phyloP scores from a whole-genome alignment of 2,888 invertebrate genomes.

The Bedellia somnulentella region DNA sequence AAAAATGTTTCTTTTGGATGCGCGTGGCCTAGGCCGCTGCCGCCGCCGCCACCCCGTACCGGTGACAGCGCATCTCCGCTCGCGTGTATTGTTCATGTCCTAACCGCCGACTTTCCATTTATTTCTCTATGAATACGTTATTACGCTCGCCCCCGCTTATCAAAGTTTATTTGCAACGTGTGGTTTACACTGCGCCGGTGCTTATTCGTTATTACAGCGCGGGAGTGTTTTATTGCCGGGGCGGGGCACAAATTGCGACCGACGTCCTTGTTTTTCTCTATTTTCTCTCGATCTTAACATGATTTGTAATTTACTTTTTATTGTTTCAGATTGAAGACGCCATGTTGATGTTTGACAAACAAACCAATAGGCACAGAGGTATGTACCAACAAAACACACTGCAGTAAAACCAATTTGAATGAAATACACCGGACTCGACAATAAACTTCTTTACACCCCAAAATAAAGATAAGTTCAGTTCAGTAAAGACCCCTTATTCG shows the following conservation, averaged over 20 bases:
- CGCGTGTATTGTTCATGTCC: slow-evolving; percentile 52
- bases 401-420: too few species aligned
- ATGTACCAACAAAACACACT: too few species aligned
- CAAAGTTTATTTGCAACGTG: slow-evolving; percentile 62
- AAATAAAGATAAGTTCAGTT: too few species aligned
- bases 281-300: slow-evolving; percentile 33
- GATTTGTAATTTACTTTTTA: slow-evolving; percentile 40
- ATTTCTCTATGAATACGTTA: slow-evolving; percentile 63
- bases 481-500: too few species aligned
- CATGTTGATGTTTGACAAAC: slow-evolving; percentile 99
- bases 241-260: slow-evolving; percentile 51
- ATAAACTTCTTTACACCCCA: too few species aligned
- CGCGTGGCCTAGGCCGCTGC: slow-evolving; percentile 20
- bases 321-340: slow-evolving; percentile 97
- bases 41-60: slow-evolving; percentile 20
- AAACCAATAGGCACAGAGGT: slow-evolving; percentile 99
- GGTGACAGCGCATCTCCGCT: slow-evolving; percentile 48
- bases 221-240: slow-evolving; percentile 58
- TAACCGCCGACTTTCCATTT: slow-evolving; percentile 61
- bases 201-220: slow-evolving; percentile 60
- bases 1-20: slow-evolving; percentile 41
- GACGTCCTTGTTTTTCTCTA: slow-evolving; percentile 47
- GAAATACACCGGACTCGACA: too few species aligned
- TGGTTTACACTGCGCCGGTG: slow-evolving; percentile 59
- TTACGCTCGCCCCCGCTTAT: slow-evolving; percentile 62